phyloP scores from a whole-genome alignment of 2,888 invertebrate species.

The Loripinus fragilis region DNA sequence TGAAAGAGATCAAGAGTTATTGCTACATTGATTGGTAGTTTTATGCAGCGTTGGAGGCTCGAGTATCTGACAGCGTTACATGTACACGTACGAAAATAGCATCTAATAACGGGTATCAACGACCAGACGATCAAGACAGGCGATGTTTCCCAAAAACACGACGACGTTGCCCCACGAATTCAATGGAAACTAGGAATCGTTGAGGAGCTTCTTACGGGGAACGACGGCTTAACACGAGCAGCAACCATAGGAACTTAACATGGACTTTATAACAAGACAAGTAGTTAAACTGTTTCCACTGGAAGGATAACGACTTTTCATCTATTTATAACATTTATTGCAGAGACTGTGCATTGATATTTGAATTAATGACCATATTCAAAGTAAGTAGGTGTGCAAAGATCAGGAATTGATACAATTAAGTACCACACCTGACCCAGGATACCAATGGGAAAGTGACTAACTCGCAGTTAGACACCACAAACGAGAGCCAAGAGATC shows the following conservation, averaged over 20 bases:
- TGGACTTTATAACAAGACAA: conserved; percentile 2
- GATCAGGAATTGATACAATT: too few relatives aligned
- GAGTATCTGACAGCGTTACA: not conserved
- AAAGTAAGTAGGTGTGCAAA: too few relatives aligned
- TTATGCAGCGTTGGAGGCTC: not conserved
- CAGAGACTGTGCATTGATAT: not conserved
- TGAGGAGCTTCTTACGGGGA: conserved; percentile 25
- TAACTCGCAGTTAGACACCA: too few relatives aligned
- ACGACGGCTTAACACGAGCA: conserved; percentile 28
- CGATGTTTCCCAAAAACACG: conserved; percentile 34
- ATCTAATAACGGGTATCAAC: not conserved
- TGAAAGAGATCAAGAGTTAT: too few relatives aligned
- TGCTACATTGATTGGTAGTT: too few relatives aligned
- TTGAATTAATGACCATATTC: not conserved
- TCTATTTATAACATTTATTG: not conserved
- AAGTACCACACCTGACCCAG: too few relatives aligned
- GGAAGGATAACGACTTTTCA: not conserved
- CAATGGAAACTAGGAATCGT: conserved; percentile 31
- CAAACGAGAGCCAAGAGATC: too few relatives aligned
- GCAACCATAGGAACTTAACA: conserved; percentile 15
- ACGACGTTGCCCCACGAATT: conserved; percentile 28
- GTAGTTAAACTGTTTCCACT: not conserved
- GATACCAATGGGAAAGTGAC: too few relatives aligned
- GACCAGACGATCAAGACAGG: not conserved
- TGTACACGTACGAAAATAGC: too few relatives aligned